phyloP scores from a whole-genome alignment of 2,113 vertebrate species.

The Choloepus hoffmanni region DNA sequence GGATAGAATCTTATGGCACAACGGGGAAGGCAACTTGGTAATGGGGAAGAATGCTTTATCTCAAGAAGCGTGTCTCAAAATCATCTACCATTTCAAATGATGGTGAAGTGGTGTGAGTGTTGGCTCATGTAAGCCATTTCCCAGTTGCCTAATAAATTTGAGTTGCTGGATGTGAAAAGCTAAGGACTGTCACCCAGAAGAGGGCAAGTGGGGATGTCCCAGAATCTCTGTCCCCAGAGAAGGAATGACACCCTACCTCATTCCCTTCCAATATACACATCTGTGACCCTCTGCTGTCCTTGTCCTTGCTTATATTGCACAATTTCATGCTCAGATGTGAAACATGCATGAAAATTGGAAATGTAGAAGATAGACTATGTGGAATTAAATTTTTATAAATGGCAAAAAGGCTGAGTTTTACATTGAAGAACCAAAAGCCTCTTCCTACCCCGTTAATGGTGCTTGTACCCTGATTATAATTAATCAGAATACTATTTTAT shows the following conservation, averaged over 20 bases:
- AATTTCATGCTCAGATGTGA: conserved; percentile 77
- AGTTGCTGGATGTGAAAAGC: not conserved
- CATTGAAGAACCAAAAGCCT: not conserved
- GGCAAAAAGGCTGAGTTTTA: conserved; percentile 64
- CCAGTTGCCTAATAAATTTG: not conserved
- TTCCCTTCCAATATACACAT: conserved; percentile 63
- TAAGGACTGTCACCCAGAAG: not conserved
- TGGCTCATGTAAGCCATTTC: not conserved
- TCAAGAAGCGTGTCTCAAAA: not conserved
- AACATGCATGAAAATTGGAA: conserved; percentile 68
- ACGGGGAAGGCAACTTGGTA: not conserved
- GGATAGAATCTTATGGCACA: not conserved
- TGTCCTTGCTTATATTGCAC: conserved; percentile 65
- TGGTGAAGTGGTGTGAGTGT: not conserved
- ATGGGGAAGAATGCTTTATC: conserved; percentile 13
- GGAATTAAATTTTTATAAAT: conserved; percentile 80
- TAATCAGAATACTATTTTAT: conserved; percentile 66
- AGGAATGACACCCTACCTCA: conserved; percentile 30
- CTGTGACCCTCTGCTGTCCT: conserved; percentile 73
- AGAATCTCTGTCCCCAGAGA: conserved; percentile 64
- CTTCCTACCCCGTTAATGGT: not conserved
- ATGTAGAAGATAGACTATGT: conserved; percentile 44
- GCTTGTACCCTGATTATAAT: conserved; percentile 28
- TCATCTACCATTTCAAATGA: not conserved
- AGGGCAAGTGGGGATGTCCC: conserved; percentile 72